These are phyloP conservation scores for Hippoglossus stenolepis DNA, from an alignment of 2,113 vertebrate genomes.

Conservation along the genomic window DNA sequence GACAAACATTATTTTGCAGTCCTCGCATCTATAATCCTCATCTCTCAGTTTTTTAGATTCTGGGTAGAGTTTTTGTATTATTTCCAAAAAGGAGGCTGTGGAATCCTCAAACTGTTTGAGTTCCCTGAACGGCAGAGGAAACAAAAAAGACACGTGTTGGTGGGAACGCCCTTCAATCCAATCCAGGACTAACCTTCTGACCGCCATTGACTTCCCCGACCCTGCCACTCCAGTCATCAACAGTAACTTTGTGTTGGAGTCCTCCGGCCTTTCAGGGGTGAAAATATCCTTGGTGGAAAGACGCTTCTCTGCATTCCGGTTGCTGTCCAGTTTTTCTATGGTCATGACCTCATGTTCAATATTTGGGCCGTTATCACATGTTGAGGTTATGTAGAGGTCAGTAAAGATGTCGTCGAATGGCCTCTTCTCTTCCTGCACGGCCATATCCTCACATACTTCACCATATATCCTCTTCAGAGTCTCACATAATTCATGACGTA, in stretches of 20 bases:
- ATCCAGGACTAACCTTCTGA: conserved; percentile 74
- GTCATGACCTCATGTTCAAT: conserved; percentile 77
- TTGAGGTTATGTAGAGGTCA: conserved; percentile 61
- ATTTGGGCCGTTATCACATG: conserved; percentile 69
- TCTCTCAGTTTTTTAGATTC: conserved; percentile 60
- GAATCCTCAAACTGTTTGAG: conserved; percentile 62
- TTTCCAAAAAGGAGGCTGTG: conserved; percentile 51
- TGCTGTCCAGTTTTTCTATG: conserved; percentile 64
- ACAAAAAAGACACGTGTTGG: conserved; percentile 67
- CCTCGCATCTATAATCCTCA: conserved; percentile 33
- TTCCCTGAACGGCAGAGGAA: conserved; percentile 74
- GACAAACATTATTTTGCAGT: conserved; percentile 74
- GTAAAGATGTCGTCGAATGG: conserved; percentile 63
- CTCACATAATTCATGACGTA: conserved; percentile 67
- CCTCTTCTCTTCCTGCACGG: conserved; percentile 32
- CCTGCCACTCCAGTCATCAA: conserved; percentile 71
- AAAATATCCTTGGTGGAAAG: conserved; percentile 63
- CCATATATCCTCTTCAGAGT: conserved; percentile 70
- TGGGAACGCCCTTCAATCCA: conserved; percentile 72
- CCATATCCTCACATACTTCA: conserved; percentile 43
- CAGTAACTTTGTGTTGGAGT: not conserved
- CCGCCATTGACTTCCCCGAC: conserved; percentile 73
- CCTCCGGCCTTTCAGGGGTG: not conserved
- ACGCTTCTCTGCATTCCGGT: not conserved
- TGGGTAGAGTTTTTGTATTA: conserved; percentile 76